Percentiles rank a stretch among this genome's conserved stretches.
These are phyloP conservation scores for Ectropis crepuscularia DNA, from an alignment of 2,888 invertebrate genomes.

Conservation along the genomic window DNA sequence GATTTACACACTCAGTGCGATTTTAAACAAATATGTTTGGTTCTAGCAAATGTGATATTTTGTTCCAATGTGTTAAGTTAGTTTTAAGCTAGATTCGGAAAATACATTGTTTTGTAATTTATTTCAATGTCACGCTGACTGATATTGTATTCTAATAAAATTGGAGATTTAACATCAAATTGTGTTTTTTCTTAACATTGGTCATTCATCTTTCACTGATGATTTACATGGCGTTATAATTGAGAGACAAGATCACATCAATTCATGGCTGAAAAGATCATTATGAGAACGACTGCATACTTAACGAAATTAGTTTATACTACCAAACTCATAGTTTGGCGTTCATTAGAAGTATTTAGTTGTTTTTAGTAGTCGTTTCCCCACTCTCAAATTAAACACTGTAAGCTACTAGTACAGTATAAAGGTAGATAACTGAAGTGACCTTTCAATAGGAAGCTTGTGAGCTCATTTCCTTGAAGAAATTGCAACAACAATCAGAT, in stretches of 20 bases:
- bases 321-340: too few relatives aligned
- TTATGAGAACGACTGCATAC: too few relatives aligned
- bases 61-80: conserved; percentile 41
- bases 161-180: not conserved
- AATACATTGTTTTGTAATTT: conserved; percentile 52
- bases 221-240: not conserved
- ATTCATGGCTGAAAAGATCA: too few relatives aligned
- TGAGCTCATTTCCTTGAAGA: conserved; percentile 20
- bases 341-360: too few relatives aligned
- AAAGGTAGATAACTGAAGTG: too few relatives aligned
- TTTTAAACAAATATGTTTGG: not conserved
- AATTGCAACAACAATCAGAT: conserved; percentile 26
- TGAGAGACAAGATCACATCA: too few relatives aligned
- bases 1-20: not conserved
- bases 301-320: too few relatives aligned
- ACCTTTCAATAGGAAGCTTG: conserved; percentile 9
- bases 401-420: too few relatives aligned
- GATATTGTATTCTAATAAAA: conserved; percentile 59
- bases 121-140: conserved; percentile 57
- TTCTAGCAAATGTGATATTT: conserved; percentile 48
- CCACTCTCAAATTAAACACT: too few relatives aligned
- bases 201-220: not conserved
- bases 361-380: too few relatives aligned
- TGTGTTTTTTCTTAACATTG: not conserved
- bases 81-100: conserved; percentile 41